Evolutionary conservation across 1,140 invertebrate genomes (phyloP), one percentile per base, ranked within the genome.

Genomic region (Conus ventricosus): DNA sequence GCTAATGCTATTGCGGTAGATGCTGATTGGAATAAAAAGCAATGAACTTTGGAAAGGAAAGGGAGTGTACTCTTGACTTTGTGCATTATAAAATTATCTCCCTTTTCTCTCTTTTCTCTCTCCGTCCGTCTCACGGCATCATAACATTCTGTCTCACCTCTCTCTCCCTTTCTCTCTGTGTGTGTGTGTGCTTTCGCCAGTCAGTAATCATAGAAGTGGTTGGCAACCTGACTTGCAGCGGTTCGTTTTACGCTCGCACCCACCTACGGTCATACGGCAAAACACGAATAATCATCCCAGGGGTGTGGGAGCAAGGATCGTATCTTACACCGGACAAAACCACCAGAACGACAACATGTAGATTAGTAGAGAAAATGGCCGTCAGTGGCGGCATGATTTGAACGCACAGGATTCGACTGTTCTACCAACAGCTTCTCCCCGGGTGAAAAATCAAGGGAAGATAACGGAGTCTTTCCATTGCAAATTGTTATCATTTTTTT

Each of bases 121-220:
- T 82, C 80, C 5, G 13, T 82, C 80, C 27, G 13, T 71, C 67
- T 71, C 60, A 13, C 78, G 39, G 8, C 57, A 15, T 60, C 6
- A 15, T 60, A 15, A n/a, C n/a, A 27, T 51, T 39, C 0, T 82
- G 6, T 82, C 80, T 39, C 27, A 0, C 54, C 80, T 82, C 80
- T 27, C 80, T 82, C 80, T 27, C 80, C 53, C 80, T 82, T 11
- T 82, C 80, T 82, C 80, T 27, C 80, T 82, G 23, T 54, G 15
- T 54, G 20, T 54, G 20, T 82, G 20, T 82, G n/a, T 55, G 13
- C 15, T 6, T 54, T 6, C 27, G 23, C 27, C 23, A 20, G 15
- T 10, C 60, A 13, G 2, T 63, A 17, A 13, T 63, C 17, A 39
- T 53, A 39, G 17, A 63, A 0, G 60, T 63, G 60, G 10, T 63